Conservation (phyloP, 2,797 vertebrate genomes). For the Chanos chanos region DNA sequence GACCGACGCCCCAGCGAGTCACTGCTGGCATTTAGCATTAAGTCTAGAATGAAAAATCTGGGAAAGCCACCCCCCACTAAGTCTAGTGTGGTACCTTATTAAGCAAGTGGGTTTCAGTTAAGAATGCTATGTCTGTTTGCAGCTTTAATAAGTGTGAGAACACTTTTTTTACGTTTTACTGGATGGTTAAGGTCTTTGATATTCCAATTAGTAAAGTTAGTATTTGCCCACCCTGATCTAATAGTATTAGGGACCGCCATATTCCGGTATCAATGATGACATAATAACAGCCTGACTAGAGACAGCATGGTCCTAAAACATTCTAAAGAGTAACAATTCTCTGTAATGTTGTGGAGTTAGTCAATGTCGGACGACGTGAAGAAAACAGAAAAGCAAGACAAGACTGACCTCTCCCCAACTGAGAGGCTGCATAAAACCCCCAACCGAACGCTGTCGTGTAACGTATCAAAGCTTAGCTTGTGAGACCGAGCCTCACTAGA, state of each 20-base stretch:
- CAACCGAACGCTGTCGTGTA: neutral
- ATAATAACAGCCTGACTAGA: too few relatives aligned
- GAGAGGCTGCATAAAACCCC: conserved; percentile 10
- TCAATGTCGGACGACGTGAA: too few relatives aligned
- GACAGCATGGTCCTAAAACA: too few relatives aligned
- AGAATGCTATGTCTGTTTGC: neutral
- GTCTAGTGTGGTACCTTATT: conserved; percentile 4
- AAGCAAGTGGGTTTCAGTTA: neutral
- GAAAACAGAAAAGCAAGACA: too few relatives aligned
- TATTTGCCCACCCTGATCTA: neutral
- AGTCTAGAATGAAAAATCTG: neutral
- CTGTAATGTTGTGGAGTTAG: too few relatives aligned
- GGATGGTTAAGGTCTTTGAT: conserved; percentile 8
- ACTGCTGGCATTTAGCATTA: neutral
- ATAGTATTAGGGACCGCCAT: neutral
- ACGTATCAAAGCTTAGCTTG: neutral
- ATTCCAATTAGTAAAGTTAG: neutral
- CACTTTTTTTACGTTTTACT: neutral
- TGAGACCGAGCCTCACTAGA: conserved; percentile 1
- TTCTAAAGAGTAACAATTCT: too few relatives aligned
- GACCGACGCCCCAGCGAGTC: too few relatives aligned
- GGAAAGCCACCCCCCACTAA: neutral
- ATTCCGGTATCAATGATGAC: too few relatives aligned
- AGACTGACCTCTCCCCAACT: neutral
- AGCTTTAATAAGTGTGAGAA: neutral